Percentiles rank a stretch among this genome's conserved stretches.
Evolutionary conservation across 2,888 invertebrate species (phyloP).

Genomic region (Congeria kusceri): DNA sequence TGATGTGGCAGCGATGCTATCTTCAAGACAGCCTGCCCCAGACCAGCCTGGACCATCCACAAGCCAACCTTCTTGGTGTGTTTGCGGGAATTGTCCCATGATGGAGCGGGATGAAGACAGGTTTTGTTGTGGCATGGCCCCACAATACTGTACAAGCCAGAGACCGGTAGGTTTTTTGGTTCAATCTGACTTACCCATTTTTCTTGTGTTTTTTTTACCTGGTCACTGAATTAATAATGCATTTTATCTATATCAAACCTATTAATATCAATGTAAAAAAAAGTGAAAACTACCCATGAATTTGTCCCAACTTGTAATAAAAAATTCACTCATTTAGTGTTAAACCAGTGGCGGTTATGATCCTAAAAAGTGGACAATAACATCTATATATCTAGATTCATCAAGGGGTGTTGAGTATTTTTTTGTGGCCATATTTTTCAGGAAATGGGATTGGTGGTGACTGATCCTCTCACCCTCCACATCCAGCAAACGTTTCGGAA

Average conservation of each 20-base stretch:
- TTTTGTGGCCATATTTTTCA: conserved; percentile 2
- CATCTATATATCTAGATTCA: background rate
- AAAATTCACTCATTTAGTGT: too few relatives aligned
- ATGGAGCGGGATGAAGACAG: conserved; percentile 9
- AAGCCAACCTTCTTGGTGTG: conserved; percentile 18
- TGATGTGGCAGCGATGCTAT: conserved; percentile 9
- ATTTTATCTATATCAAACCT: too few relatives aligned
- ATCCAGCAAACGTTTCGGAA: conserved; percentile 14
- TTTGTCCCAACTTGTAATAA: too few relatives aligned
- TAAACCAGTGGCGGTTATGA: too few relatives aligned
- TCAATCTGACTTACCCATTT: too few relatives aligned
- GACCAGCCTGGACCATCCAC: background rate
- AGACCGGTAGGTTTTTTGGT: background rate
- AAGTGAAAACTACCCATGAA: too few relatives aligned
- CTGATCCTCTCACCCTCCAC: conserved; percentile 1
- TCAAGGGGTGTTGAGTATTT: conserved; percentile 5
- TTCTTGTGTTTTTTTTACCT: too few relatives aligned
- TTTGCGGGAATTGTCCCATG: conserved; percentile 6
- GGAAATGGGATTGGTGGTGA: conserved; percentile 16
- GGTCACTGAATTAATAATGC: too few relatives aligned
- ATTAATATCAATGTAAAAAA: too few relatives aligned
- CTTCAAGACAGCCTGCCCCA: background rate
- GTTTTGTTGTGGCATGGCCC: conserved; percentile 9
- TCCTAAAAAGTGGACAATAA: too few relatives aligned
- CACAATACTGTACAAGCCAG: conserved; percentile 8